Evolutionary conservation across 2,888 invertebrate species (phyloP), one percentile per base, ranked within the genome.

Genomic region (Zygothrica quintamaculata): DNA sequence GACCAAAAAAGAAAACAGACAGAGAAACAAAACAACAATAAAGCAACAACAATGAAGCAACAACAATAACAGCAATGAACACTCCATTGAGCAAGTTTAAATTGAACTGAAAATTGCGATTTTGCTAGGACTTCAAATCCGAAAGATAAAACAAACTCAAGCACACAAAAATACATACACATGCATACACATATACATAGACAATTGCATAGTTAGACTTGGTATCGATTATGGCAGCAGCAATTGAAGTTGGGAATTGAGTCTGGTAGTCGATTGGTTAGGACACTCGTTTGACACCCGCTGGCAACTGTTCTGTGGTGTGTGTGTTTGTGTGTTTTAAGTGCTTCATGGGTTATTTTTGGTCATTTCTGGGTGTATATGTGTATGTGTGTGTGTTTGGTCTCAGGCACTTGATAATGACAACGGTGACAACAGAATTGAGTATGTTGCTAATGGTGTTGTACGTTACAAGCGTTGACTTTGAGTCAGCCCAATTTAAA

Each of bases 281-380:
- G 29, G 50, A 7, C 25, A 34, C 29, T 37, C 7, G 26, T 37
- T 37, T 31, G 48, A 36, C 55, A 40, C 76, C 73, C 58, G 52
- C 65, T 56, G 65, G 76, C 72, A 48, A 37, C 77, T 79, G 69
- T 84, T 67, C 67, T 81, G 88, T 79, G 88, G 88, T 88, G 62
- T 79, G 69, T 84, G 67, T 67, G 87, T 86, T 79, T 86, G 88
- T 88, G 62, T 59, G 52, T 74, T 87, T 88, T 88, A 82, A 82
- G 82, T 82, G 88, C 82, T 88, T 65, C 69, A 59, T 66, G 71
- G 81, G 84, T 68, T 84, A 82, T 77, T 84, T 84, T 84, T 56
- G 68, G 68, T 46, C 57, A 67, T 67, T 43, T n/a, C n/a, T n/a
- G n/a, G n/a, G n/a, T n/a, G n/a, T n/a, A n/a, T n/a, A n/a, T n/a